Base-by-base conservation (phyloP, 2,888 invertebrate species). In the Pseudeuparius sepicola region DNA sequence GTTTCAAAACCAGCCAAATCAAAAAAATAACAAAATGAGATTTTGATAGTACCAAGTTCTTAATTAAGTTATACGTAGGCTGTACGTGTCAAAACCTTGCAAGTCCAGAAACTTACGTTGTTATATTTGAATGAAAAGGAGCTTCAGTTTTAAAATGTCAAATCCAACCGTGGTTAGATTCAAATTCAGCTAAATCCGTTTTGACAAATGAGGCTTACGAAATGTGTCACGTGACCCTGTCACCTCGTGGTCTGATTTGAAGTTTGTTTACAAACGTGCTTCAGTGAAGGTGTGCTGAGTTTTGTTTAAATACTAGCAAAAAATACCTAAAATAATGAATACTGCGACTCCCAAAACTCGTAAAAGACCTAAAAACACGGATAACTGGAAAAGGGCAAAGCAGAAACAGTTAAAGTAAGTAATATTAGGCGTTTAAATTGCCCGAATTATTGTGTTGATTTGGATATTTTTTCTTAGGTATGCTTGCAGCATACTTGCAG, bases 81-180 rank as follows among this genome's bases (percentile, higher is more conserved):
- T n/a, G n/a, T n/a, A n/a, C n/a, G n/a, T n/a, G n/a, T n/a, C n/a
- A n/a, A n/a, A n/a, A n/a, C n/a, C n/a, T 20, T 20, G n/a, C 20
- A 20, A 20, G 7, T 20, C 20, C 20, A 20, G n/a, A 20, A 20
- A 20, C n/a, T n/a, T n/a, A n/a, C n/a, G n/a, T n/a, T n/a, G n/a
- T n/a, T n/a, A n/a, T n/a, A n/a, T n/a, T n/a, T n/a, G n/a, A n/a
- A n/a, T n/a, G 20, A 20, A 20, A 20, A 7, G 20, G 6, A 7
- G 20, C n/a, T 7, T 20, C 7, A 20, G 20, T 20, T 20, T 20
- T 7, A 20, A 20, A 20, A 20, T 20, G 20, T 20, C n/a, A 20
- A 20, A 20, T 20, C 20, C 20, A n/a, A 20, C 20, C 7, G 20
- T 7, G n/a, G 20, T 20, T 20, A 20, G 20, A 20, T 20, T 20